A percentile compares a stretch with the other conserved stretches of the same genome.
Evolutionary conservation across 2,797 vertebrate species (phyloP).

Genomic region (Phylloscopus collybita): DNA sequence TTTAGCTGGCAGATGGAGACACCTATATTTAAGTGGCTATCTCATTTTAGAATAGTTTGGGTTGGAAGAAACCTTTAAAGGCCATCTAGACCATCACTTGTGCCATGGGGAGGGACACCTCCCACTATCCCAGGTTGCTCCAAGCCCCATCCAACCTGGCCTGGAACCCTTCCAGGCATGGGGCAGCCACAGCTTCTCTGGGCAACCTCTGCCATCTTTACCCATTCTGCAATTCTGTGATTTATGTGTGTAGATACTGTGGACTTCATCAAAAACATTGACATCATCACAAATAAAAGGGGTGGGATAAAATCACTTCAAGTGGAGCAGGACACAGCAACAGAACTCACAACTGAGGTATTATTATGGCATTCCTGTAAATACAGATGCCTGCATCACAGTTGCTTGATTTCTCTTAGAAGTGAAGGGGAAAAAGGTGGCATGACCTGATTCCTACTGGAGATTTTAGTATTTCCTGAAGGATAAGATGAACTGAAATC

Average conservation of each 20-base stretch:
- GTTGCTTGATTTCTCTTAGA: background rate
- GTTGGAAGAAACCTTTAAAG: background rate
- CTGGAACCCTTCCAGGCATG: background rate
- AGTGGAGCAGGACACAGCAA: background rate
- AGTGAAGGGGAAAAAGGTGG: background rate
- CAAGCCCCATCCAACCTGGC: background rate
- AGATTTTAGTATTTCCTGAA: background rate
- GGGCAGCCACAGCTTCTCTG: background rate
- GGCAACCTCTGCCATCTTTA: background rate
- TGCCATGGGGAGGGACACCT: background rate
- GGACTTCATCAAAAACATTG: background rate
- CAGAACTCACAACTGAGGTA: fast-evolving
- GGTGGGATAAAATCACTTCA: background rate
- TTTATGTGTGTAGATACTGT: background rate
- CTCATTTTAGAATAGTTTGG: background rate
- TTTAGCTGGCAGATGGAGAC: background rate
- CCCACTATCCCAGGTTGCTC: fast-evolving
- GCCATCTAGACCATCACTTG: background rate
- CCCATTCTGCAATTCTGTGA: background rate
- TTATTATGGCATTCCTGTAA: background rate
- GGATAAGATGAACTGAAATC: background rate
- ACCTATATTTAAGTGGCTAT: background rate
- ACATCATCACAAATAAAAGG: background rate
- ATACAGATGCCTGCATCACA: background rate
- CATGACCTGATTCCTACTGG: background rate